A percentile compares a stretch with the other conserved stretches of the same genome.
These are phyloP conservation scores for Pectinophora gossypiella DNA, from an alignment of 1,140 invertebrate genomes.

Conservation along the genomic window DNA sequence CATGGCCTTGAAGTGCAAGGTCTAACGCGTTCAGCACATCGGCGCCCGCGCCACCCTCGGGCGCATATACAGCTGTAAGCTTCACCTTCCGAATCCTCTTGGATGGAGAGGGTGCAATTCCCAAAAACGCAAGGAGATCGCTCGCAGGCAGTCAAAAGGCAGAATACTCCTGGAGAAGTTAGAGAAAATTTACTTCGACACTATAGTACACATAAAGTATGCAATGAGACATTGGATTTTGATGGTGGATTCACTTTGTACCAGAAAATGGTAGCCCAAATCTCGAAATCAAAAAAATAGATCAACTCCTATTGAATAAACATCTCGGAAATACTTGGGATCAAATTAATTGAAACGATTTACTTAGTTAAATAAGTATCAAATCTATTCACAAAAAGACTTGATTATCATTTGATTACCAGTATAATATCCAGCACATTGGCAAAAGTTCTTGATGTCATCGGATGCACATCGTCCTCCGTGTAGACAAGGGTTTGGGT, in stretches of 20 bases:
- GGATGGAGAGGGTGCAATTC: constrained; percentile 75
- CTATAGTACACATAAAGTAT: no score
- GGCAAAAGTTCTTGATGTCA: constrained; percentile 75
- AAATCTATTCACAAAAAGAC: no score
- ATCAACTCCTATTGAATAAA: no score
- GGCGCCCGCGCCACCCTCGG: constrained; percentile 78
- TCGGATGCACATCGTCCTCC: constrained; percentile 78
- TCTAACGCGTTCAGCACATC: constrained; percentile 79
- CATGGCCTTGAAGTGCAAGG: constrained; percentile 84
- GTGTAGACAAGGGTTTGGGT: constrained; percentile 82
- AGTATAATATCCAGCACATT: constrained; percentile 79
- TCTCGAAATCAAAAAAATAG: no score
- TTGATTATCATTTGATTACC: no score
- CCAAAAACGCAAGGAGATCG: constrained; percentile 83
- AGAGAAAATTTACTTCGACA: no score
- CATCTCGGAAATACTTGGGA: no score
- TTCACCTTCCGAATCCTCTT: constrained; percentile 11
- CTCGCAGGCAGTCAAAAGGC: constrained; percentile 82
- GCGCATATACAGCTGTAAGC: constrained; percentile 77
- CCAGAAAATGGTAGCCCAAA: no score
- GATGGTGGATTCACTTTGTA: no score
- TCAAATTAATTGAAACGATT: no score
- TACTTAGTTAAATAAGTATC: no score
- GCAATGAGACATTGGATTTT: no score
- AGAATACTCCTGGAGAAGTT: constrained; percentile 77